phyloP scores from a whole-genome alignment of 1,140 invertebrate species.

The Ephestia elutella region DNA sequence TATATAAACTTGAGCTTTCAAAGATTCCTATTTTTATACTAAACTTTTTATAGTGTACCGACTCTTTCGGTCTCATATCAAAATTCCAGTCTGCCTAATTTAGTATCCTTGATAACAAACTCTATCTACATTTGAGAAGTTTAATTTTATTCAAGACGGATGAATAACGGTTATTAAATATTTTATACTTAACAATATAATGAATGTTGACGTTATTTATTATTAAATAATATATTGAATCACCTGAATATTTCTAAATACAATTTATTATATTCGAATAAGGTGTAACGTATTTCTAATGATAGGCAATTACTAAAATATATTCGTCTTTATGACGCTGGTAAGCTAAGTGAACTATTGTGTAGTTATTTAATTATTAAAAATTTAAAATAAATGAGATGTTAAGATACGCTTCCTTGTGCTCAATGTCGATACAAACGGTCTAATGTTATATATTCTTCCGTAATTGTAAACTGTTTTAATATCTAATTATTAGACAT shows the following conservation, averaged over 20 bases:
- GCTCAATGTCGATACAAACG: constrained; percentile 69
- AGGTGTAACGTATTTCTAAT: constrained; percentile 54
- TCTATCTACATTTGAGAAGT: constrained; percentile 6
- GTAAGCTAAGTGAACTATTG: constrained; percentile 46
- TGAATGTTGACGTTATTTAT: constrained; percentile 32
- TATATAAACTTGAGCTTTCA: constrained; percentile 66
- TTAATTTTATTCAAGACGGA: constrained; percentile 33
- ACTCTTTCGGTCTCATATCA: constrained; percentile 56
- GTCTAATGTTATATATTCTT: constrained; percentile 53
- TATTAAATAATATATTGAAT: constrained; percentile 26
- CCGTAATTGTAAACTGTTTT: constrained; percentile 32
- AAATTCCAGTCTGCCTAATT: constrained; percentile 34
- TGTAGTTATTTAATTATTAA: constrained; percentile 29
- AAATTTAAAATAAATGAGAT: constrained; percentile 40
- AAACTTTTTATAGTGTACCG: constrained; percentile 60
- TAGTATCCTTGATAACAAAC: neutral
- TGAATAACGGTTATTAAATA: constrained; percentile 23
- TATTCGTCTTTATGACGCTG: constrained; percentile 70
- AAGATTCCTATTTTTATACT: constrained; percentile 69
- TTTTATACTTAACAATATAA: constrained; percentile 29
- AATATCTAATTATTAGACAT: constrained; percentile 19
- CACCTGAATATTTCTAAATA: constrained; percentile 41
- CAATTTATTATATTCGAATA: constrained; percentile 60
- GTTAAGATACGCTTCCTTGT: constrained; percentile 64
- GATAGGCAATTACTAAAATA: constrained; percentile 33